Evolutionary conservation across 2,113 vertebrate species (phyloP), one percentile per base, ranked within the genome.

Genomic region (Pachypanchax playfairii): DNA sequence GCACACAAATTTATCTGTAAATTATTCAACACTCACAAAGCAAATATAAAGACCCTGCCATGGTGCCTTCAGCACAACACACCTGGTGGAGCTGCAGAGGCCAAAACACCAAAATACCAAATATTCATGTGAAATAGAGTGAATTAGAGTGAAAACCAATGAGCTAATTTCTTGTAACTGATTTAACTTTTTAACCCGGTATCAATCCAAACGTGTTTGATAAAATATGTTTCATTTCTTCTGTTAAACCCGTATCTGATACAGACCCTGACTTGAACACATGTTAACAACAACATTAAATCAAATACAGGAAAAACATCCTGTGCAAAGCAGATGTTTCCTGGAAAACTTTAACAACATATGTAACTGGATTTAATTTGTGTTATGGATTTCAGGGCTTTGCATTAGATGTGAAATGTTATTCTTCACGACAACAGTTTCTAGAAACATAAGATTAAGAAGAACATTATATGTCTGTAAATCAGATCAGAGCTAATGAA

Each of bases 311-410:
- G 48, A 31, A 57, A 64, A 73, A 52, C 54, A 48, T 51, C 48
- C 52, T 20, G 58, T 24, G 5, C 25, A 43, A 65, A 17, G 26
- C 46, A 66, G 21, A 62, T 58, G 46, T 20, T 73, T 78, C 53
- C 43, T 50, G 54, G 55, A 65, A 65, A 70, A 46, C 65, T 39
- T 38, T 17, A 65, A 78, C 64, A 65, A 36, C 39, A 29, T 35
- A 43, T 24, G 11, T 60, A 64, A 70, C 58, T 2, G 6, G 38
- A 38, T 79, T 73, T 57, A 57, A 65, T 68, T 67, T 51, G 7
- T 62, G 53, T 21, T 58, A 36, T 47, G 47, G 46, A 72, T 60
- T 65, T 64, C 55, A 38, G 36, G 7, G 44, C 43, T 21, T 39
- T 20, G 18, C 63, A 42, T 18, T 41, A 25, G 31, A 73, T 31